Evolutionary conservation across 2,113 vertebrate species (phyloP), one percentile per base, ranked within the genome.

Genomic region (Mastomys natalensis): DNA sequence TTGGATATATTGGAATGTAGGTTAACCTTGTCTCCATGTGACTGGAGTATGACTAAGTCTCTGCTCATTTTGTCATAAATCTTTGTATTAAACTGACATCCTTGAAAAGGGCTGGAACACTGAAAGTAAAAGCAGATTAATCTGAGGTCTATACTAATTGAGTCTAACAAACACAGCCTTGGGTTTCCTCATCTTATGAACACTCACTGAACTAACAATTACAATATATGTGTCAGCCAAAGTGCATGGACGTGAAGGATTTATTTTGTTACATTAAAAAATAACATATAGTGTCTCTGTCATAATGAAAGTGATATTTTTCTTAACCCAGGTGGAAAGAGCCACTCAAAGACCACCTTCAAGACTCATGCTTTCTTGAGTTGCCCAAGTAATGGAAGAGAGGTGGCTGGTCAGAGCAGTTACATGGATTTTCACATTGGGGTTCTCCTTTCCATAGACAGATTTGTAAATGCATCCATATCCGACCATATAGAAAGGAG

Each of bases 91-190:
- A 62, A 73, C 19, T 93, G 62, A 51, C 12, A 91, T 64, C 58
- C 78, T 93, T 94, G 40, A 60, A 91, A 80, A 68, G 40, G 19
- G 26, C 68, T 76, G 87, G 66, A 19, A 24, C 24, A 7, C n/a
- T 90, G 78, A 96, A 87, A 84, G 87, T 87, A 62, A 37, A 95
- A 43, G 89, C 34, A 60, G 73, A 90, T 84, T 95, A 94, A 92
- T 92, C 51, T 78, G 92, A 93, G 81, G 91, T 92, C 76, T 95
- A n/a, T n/a, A n/a, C n/a, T n/a, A n/a, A n/a, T n/a, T n/a, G n/a
- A 6, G 13, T 95, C 74, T 96, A 95, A 97, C 76, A 87, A 87
- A 51, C 74, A 91, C 55, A 95, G 87, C 85, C 87, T 93, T 92
- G 85, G 73, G 40, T 29, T 94, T 58, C 73, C 62, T 62, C 60